Conservation (phyloP, 1,140 invertebrate species). For the Pseudomyrmex cubaensis region DNA sequence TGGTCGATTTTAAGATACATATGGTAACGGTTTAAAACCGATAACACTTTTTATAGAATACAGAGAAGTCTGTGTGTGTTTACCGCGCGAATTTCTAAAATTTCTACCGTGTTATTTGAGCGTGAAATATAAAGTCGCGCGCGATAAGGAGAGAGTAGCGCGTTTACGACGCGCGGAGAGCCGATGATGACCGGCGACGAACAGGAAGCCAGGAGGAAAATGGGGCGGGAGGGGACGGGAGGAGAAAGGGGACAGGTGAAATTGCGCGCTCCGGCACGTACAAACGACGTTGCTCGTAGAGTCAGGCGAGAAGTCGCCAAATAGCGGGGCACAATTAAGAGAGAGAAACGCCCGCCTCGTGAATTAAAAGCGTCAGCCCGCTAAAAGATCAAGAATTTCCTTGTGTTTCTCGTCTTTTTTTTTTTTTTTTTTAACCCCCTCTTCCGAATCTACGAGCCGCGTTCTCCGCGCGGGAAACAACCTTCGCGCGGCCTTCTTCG, state of each 20-base stretch:
- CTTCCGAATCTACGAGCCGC: slow-evolving; percentile 1
- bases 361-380: slow-evolving; percentile 81
- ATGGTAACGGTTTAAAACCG: no score
- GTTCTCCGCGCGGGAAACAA: slow-evolving; percentile 52
- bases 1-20: no score
- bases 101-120: not conserved
- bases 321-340: slow-evolving; percentile 75
- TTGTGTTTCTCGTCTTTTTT: slow-evolving; percentile 66
- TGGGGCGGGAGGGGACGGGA: not conserved
- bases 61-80: no score
- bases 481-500: slow-evolving; percentile 26
- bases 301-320: slow-evolving; percentile 64
- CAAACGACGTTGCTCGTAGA: slow-evolving; percentile 52
- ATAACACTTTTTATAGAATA: no score
- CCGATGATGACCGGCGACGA: slow-evolving; percentile 17
- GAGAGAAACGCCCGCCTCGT: slow-evolving; percentile 72
- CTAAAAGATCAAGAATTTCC: slow-evolving; percentile 81
- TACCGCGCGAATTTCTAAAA: not conserved
- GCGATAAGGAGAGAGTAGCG: not conserved
- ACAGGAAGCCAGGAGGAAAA: slow-evolving; percentile 1
- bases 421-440: slow-evolving; percentile 53
- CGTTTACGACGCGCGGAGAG: not conserved
- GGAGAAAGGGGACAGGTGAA: not conserved
- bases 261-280: slow-evolving; percentile 13
- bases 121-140: not conserved